Evolutionary conservation across 2,797 vertebrate species (phyloP).

Genomic region (Schizopygopsis pylzovi): DNA sequence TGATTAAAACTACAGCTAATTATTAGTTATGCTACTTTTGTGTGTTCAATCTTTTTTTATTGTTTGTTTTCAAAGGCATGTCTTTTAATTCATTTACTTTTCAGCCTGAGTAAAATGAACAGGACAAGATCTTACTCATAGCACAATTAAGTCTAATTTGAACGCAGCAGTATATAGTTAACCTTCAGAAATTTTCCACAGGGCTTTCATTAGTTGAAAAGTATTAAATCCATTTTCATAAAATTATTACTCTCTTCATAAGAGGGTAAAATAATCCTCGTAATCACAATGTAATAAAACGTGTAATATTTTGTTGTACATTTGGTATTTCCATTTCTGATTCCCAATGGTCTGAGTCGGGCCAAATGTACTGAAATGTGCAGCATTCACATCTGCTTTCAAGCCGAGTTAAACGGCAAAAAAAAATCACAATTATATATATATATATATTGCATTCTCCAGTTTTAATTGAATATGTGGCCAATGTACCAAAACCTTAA

Average conservation of each 20-base stretch:
- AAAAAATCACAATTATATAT: not conserved
- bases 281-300: slow-evolving; percentile 45
- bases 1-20: not conserved
- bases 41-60: not conserved
- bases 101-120: slow-evolving; percentile 1
- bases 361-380: slow-evolving; percentile 19
- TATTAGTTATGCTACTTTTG: not conserved
- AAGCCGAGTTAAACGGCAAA: slow-evolving; percentile 23
- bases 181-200: slow-evolving; percentile 39
- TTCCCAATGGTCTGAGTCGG: slow-evolving; percentile 9
- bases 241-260: slow-evolving; percentile 25
- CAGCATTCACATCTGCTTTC: slow-evolving; percentile 24
- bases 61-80: not conserved
- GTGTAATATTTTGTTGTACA: slow-evolving; percentile 40
- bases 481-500: not conserved
- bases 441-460: not conserved
- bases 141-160: slow-evolving; percentile 16
- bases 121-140: not conserved
- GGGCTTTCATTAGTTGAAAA: slow-evolving; percentile 37
- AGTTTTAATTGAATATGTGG: slow-evolving; percentile 7
- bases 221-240: slow-evolving; percentile 19
- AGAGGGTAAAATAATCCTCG: slow-evolving; percentile 30
- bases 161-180: slow-evolving; percentile 15
- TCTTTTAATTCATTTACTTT: not conserved
- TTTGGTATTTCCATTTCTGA: slow-evolving; percentile 37